These are phyloP conservation scores for Agelaius phoeniceus DNA, from an alignment of 2,113 vertebrate species.

Conservation along the genomic window DNA sequence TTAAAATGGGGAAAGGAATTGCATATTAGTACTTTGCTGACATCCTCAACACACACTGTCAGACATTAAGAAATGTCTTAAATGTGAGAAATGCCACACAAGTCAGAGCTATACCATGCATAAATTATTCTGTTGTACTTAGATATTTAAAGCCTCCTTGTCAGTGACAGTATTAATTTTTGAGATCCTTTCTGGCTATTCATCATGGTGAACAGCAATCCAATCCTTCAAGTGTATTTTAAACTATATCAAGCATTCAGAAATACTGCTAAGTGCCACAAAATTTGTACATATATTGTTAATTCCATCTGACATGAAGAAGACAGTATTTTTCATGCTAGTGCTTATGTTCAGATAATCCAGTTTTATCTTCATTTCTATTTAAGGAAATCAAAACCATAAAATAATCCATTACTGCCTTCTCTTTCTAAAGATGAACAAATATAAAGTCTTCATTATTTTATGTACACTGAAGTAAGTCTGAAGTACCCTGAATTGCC, in stretches of 20 bases:
- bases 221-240: background rate
- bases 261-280: background rate
- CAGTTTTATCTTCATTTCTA: background rate
- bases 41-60: background rate
- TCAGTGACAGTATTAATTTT: background rate
- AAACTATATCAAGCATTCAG: background rate
- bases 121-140: background rate
- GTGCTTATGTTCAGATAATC: background rate
- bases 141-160: slow-evolving; percentile 19
- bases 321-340: background rate
- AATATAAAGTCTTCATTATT: background rate
- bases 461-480: background rate
- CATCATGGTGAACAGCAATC: background rate
- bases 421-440: background rate
- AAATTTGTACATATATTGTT: background rate
- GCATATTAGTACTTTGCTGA: background rate
- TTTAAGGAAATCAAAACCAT: background rate
- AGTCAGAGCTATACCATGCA: slow-evolving; percentile 1
- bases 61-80: background rate
- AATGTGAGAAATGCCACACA: background rate
- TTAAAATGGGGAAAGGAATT: background rate
- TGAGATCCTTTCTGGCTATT: background rate
- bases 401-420: background rate
- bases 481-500: background rate
- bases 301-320: background rate